A percentile compares a stretch with the other conserved stretches of the same genome.
Evolutionary conservation across 1,140 invertebrate genomes (phyloP).

Genomic region (Cydia splendana): DNA sequence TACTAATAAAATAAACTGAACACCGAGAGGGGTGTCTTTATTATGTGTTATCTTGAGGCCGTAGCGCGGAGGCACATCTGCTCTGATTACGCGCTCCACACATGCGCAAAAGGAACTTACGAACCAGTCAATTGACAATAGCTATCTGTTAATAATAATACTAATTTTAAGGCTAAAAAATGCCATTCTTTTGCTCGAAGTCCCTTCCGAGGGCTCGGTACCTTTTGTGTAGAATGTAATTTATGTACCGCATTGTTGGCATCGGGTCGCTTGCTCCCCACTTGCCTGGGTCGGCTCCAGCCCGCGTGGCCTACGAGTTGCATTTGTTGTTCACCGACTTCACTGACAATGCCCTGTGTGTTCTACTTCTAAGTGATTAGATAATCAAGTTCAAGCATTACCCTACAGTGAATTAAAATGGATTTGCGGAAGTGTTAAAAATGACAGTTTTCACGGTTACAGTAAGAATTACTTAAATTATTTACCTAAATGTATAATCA

Average conservation of each 20-base stretch:
- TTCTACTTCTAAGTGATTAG: conserved; percentile 39
- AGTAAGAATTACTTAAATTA: conserved; percentile 45
- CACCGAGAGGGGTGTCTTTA: conserved; percentile 29
- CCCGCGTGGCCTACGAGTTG: conserved; percentile 55
- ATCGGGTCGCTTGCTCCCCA: conserved; percentile 72
- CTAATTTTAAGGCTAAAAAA: conserved; percentile 74
- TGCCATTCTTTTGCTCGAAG: conserved; percentile 74
- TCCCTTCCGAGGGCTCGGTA: conserved; percentile 72
- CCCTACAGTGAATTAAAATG: neutral
- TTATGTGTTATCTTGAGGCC: neutral
- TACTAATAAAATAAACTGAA: conserved; percentile 55
- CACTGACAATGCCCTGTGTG: conserved; percentile 66
- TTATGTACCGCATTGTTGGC: conserved; percentile 76
- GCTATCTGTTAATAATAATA: conserved; percentile 71
- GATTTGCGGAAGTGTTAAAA: conserved; percentile 48
- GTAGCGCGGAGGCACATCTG: conserved; percentile 62
- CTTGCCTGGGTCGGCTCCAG: conserved; percentile 62
- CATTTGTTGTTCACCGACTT: conserved; percentile 67
- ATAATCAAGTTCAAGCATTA: neutral
- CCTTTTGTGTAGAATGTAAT: conserved; percentile 78
- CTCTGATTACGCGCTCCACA: conserved; percentile 58
- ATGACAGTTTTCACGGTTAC: conserved; percentile 63
- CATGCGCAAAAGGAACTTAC: conserved; percentile 53
- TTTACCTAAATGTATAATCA: no score
- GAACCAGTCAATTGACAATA: conserved; percentile 68